These are phyloP conservation scores for Agapornis canus DNA, from an alignment of 2,797 vertebrate genomes.

Conservation along the genomic window DNA sequence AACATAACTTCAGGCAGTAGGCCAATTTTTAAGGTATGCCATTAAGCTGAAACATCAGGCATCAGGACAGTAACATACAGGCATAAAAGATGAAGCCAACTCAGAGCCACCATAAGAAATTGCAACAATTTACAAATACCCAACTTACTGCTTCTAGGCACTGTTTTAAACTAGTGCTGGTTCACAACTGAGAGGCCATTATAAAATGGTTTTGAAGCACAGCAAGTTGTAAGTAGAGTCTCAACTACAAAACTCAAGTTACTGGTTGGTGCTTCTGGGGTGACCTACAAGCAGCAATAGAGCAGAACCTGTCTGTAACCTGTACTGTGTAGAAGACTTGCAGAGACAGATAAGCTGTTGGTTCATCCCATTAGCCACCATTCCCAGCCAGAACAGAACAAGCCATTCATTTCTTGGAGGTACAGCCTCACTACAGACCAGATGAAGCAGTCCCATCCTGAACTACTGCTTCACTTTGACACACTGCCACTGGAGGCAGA, in stretches of 20 bases:
- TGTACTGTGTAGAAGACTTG: neutral
- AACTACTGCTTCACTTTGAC: neutral
- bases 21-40: neutral
- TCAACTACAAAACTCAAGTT: neutral
- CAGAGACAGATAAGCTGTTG: neutral
- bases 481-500: neutral
- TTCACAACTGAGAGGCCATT: neutral
- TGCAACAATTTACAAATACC: neutral
- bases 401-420: neutral
- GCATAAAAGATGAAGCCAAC: neutral
- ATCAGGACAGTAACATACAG: neutral
- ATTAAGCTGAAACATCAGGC: neutral
- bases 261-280: neutral
- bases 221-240: neutral
- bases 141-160: neutral
- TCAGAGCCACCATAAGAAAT: neutral
- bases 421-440: neutral
- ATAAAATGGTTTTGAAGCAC: neutral
- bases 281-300: neutral
- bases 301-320: neutral
- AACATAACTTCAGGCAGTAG: neutral
- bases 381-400: neutral
- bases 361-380: rapidly evolving
- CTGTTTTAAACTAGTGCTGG: neutral
- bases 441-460: neutral